Base-by-base conservation (phyloP, 2,113 vertebrate genomes). In the Callospermophilus lateralis region DNA sequence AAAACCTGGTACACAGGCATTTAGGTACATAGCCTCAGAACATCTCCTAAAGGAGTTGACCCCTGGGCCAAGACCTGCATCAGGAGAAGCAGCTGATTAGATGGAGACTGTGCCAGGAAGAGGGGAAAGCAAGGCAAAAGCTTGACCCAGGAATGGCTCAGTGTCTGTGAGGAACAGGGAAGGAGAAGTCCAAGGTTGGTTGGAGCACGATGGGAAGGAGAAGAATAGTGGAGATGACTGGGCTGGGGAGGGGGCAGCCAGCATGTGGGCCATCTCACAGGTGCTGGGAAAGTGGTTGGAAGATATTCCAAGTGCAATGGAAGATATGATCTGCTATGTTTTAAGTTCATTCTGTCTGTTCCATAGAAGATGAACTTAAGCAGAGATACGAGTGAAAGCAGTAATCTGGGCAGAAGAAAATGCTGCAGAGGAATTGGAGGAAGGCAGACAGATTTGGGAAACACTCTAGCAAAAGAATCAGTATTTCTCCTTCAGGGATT, bases 191-290 rank as follows among this genome's bases (percentile, higher is more conserved):
- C 1, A 0, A 48, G 28, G 12, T 53, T 37, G 34, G 19, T 42
- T 68, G 37, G 61, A 89, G 8, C 13, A 26, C 9, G 22, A 68
- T 24, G 1, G 26, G 9, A n/a, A 58, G 37, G 13, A 55, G 12
- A 7, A 55, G 12, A 7, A 37, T 26, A 65, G 6, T 45, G 8
- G 48, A 28, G 37, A n/a, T 22, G 26, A 74, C 72, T 51, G 58
- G 61, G 16, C 72, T 11, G 11, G 61, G 53, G 19, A 20, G 11
- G 61, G 61, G 19, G 32, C 12, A 26, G 32, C n/a, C 37, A 3
- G 0, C 61, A 13, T 3, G 0, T 3, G 4, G 8, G 6, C 2
- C 6, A 30, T 45, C 16, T 51, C 30, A 0, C 1, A 74, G 65
- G 51, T 4, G 2, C 55, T 7, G 1, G 6, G 67, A 19, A 74